Base-by-base conservation (phyloP, 2,113 vertebrate species). In the Gobius niger region DNA sequence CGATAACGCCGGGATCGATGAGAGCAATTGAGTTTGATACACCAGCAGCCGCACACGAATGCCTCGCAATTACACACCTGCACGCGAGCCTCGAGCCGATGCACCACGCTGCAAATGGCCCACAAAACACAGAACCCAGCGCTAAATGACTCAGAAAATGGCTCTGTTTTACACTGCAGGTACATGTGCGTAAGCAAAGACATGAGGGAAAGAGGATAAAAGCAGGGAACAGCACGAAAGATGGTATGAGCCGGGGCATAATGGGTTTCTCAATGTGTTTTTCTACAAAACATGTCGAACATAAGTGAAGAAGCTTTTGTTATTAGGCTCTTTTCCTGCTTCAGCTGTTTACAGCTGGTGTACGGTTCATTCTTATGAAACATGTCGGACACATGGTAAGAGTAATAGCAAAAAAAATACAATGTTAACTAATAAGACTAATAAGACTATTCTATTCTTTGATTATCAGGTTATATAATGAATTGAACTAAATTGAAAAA, bases 121-220 rank as follows among this genome's bases (percentile, higher is more conserved):
- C 87, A 72, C 59, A 47, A 72, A 72, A 61, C 74, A 63, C 70
- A 80, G 65, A 80, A 80, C 18, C 74, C 70, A 2, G 15, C 76
- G 78, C 64, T 89, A 84, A 91, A 91, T 87, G 85, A 82, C 67
- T 86, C 75, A 82, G 89, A 90, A 90, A 90, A 89, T 88, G 82
- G 73, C 76, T 12, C 18, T 7, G 74, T 64, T 68, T 73, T 72
- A 83, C 56, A 68, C 47, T 52, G 71, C 49, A 70, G 70, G 69
- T 81, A 75, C 44, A 50, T 72, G 75, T 4, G 56, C 34, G 60
- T 15, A 46, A 44, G 67, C 11, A 42, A 67, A 65, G 61, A 49
- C 34, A 61, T 65, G 44, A 68, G 42, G 7, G 40, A 24, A 41
- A 67, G 44, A 24, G 9, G 24, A 66, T 46, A 50, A 11, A 57